Percentiles rank a stretch among this genome's conserved stretches.
These are phyloP conservation scores for Orchestia grillus DNA, from an alignment of 1,140 invertebrate genomes.

Conservation along the genomic window DNA sequence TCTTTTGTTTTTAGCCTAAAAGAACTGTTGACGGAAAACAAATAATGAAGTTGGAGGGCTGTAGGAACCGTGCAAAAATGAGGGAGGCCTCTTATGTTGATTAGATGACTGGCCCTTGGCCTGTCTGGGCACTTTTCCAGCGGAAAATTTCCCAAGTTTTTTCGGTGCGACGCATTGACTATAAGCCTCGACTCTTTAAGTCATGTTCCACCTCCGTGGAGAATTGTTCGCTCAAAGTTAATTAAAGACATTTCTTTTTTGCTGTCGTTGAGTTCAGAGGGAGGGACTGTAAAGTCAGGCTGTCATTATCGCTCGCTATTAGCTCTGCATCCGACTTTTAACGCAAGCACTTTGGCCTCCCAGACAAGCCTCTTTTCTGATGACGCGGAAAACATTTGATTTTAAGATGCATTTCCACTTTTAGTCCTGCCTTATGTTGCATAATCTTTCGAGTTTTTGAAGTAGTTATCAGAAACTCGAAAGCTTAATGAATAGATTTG, in stretches of 20 bases:
- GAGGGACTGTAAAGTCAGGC: not conserved
- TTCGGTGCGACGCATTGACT: not conserved
- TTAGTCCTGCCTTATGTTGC: not conserved
- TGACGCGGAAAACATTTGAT: not conserved
- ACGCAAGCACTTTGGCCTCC: not conserved
- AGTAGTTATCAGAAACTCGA: not conserved
- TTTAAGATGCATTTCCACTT: not conserved
- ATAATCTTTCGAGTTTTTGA: not conserved
- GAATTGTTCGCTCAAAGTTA: not conserved
- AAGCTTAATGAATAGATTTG: too few species aligned
- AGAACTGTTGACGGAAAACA: conserved; percentile 26
- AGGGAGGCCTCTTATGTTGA: conserved; percentile 50
- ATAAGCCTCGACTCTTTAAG: not conserved
- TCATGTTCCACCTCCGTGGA: not conserved
- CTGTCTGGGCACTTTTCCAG: not conserved
- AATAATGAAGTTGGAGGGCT: conserved; percentile 45
- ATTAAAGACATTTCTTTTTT: not conserved
- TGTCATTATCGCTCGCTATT: not conserved
- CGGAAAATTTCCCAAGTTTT: not conserved
- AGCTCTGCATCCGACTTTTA: not conserved
- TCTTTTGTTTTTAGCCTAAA: not conserved
- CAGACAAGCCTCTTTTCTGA: not conserved
- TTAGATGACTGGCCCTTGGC: conserved; percentile 35
- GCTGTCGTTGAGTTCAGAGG: not conserved
- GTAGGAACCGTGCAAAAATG: conserved; percentile 49